Evolutionary conservation across 2,113 vertebrate species (phyloP), one percentile per base, ranked within the genome.

Genomic region (Willisornis vidua): DNA sequence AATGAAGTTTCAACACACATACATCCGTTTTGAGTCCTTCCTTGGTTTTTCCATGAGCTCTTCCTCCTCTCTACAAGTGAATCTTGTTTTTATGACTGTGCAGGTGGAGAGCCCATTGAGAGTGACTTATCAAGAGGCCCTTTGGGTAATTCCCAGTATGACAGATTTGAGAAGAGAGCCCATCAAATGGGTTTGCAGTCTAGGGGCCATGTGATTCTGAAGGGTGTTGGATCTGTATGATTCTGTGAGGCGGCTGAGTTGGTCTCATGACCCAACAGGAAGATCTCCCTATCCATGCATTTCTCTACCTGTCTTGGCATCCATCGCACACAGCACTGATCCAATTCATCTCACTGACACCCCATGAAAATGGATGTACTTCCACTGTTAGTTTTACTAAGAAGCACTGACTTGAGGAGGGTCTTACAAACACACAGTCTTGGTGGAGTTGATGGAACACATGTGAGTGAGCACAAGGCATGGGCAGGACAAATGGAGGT

Each of bases 1-100:
- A 86, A 95, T 92, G 79, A 93, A 57, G 43, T 90, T 95, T 93
- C 82, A 65, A 85, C 96, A 76, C 20, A 59, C 12, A 25, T 13
- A 46, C 41, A 65, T 79, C 48, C 10, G 0, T 75, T 93, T 75
- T 3, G 24, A 28, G 28, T 54, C 51, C n/a, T 93, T 84, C 37
- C 57, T 83, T 62, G 20, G n/a, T 46, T 90, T 68, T 71, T 57
- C 35, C 14, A 1, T 13, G 51, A 85, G 54, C 25, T 43, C 13
- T 63, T 90, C 22, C 45, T 92, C 13, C 25, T 80, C 58, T 85
- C 71, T 59, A 5, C 43, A 24, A 33, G 17, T 8, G 39, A 76
- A 8, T 37, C 33, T 29, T 31, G 8, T 67, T 81, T 81, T 41
- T 81, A 3, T 65, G 37, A n/a, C 49, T 22, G 31, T 1, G 1